A percentile compares a stretch with the other conserved stretches of the same genome.
Evolutionary conservation across 1,140 invertebrate genomes (phyloP).

Genomic region (Pogonomyrmex californicus): DNA sequence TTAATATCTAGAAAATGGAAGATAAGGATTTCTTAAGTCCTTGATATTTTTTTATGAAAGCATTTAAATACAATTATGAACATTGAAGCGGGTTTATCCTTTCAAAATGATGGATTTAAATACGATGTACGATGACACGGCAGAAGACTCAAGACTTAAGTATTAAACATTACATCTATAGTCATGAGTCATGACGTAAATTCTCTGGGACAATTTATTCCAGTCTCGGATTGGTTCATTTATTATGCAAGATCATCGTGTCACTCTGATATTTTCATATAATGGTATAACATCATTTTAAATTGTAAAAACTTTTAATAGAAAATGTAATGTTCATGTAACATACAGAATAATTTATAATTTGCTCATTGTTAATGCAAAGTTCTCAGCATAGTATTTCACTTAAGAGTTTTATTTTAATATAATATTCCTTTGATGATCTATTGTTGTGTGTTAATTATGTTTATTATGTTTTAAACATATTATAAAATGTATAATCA

Average conservation of each 20-base stretch:
- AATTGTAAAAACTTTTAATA: slow-evolving; percentile 22
- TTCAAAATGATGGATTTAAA: neutral
- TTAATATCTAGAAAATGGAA: neutral
- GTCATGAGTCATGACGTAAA: slow-evolving; percentile 41
- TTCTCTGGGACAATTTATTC: slow-evolving; percentile 10
- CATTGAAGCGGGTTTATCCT: neutral
- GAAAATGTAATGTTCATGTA: neutral
- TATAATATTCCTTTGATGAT: neutral
- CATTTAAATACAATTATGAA: neutral
- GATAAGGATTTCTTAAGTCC: neutral
- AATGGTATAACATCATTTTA: neutral
- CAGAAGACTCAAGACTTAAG: slow-evolving; percentile 11
- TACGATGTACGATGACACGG: neutral
- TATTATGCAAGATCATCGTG: slow-evolving; percentile 16
- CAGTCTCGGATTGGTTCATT: slow-evolving; percentile 14
- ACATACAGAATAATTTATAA: neutral
- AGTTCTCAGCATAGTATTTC: neutral
- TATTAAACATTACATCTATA: slow-evolving; percentile 26
- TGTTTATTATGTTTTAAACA: neutral
- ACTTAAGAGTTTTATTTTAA: neutral
- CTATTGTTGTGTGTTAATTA: slow-evolving; percentile 6
- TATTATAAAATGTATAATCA: neutral
- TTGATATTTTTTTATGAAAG: neutral
- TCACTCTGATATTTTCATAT: neutral
- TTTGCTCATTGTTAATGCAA: neutral